A percentile compares a stretch with the other conserved stretches of the same genome.
These are phyloP conservation scores for Diplolepis rosae DNA, from an alignment of 2,888 invertebrate species.

Conservation along the genomic window DNA sequence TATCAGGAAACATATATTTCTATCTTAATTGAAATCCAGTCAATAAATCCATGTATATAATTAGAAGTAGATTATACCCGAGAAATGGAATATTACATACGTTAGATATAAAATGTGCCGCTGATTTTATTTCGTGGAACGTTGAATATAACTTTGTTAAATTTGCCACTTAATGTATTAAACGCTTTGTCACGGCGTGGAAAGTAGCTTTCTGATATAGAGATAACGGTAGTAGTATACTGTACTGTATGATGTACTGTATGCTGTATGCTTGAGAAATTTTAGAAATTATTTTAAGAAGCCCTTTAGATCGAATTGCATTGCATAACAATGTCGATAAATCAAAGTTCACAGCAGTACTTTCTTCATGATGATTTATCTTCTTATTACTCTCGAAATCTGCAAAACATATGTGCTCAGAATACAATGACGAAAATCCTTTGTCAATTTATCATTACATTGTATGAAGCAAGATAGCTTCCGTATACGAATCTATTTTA, in stretches of 20 bases:
- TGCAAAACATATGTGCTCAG: too few species aligned
- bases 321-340: neutral
- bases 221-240: neutral
- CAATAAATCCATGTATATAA: too few species aligned
- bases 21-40: too few species aligned
- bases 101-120: neutral
- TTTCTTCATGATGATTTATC: neutral
- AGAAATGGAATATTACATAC: neutral
- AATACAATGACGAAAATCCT: too few species aligned
- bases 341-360: neutral
- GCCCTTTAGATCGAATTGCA: neutral
- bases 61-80: neutral
- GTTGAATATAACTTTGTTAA: neutral
- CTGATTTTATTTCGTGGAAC: neutral
- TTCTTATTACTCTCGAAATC: neutral
- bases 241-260: too few species aligned
- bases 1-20: too few species aligned
- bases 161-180: neutral
- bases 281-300: neutral
- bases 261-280: neutral
- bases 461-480: too few species aligned
- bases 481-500: too few species aligned
- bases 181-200: too few species aligned
- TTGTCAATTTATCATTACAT: too few species aligned
- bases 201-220: neutral